A percentile compares a stretch with the other conserved stretches of the same genome.
phyloP scores from a whole-genome alignment of 2,888 invertebrate genomes.

The Nebria salina region DNA sequence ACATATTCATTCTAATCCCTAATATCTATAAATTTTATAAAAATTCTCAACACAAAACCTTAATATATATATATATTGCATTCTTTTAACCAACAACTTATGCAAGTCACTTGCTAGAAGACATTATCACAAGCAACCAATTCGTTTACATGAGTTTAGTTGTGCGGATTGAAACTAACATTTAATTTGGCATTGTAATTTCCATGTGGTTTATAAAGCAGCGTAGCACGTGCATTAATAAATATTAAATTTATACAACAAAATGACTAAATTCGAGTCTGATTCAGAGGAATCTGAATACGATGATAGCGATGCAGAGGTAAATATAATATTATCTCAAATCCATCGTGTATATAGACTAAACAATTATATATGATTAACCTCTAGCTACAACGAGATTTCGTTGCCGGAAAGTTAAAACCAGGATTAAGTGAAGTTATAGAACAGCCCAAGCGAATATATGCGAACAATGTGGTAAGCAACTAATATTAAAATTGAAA shows the following conservation, averaged over 20 bases:
- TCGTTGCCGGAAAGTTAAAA: constrained; percentile 84
- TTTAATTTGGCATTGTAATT: neutral
- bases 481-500: too few species aligned
- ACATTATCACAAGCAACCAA: too few species aligned
- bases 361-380: constrained; percentile 2
- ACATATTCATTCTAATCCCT: neutral
- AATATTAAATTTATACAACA: neutral
- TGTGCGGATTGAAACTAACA: neutral
- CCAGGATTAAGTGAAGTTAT: constrained; percentile 83
- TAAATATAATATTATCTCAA: constrained; percentile 52
- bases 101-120: too few species aligned
- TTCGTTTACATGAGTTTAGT: too few species aligned
- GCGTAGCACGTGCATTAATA: constrained; percentile 8
- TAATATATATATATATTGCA: too few species aligned
- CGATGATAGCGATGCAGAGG: constrained; percentile 69
- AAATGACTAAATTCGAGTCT: constrained; percentile 15
- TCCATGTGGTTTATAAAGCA: too few species aligned
- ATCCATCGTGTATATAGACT: constrained; percentile 39
- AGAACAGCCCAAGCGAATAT: constrained; percentile 67
- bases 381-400: constrained; percentile 86
- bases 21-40: neutral
- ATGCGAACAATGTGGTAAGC: constrained; percentile 79
- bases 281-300: constrained; percentile 62
- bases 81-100: too few species aligned
- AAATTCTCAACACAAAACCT: too few species aligned